A percentile compares a stretch with the other conserved stretches of the same genome.
These are phyloP conservation scores for Protodeltote pygarga DNA, from an alignment of 2,888 invertebrate genomes.

Conservation along the genomic window DNA sequence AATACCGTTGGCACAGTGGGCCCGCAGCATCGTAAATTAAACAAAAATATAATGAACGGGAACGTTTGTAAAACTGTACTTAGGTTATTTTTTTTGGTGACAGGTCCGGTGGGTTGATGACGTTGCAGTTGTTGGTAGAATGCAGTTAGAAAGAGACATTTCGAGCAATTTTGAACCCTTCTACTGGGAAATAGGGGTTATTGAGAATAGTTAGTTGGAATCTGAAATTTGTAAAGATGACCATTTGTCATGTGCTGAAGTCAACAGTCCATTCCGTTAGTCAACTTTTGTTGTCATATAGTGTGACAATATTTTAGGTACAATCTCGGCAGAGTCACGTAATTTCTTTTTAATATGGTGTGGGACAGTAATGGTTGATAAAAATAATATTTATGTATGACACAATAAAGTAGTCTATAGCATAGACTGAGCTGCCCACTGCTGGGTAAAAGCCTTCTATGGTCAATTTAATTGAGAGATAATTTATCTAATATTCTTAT, in stretches of 20 bases:
- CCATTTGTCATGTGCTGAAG: constrained; percentile 59
- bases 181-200: not conserved
- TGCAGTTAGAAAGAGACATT: not conserved
- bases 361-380: not conserved
- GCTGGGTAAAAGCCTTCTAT: not conserved
- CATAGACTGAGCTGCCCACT: too few species aligned
- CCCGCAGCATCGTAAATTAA: constrained; percentile 77
- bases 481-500: too few species aligned
- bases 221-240: constrained; percentile 12
- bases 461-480: too few species aligned
- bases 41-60: constrained; percentile 77
- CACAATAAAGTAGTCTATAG: too few species aligned
- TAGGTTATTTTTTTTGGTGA: constrained; percentile 56
- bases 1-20: constrained; percentile 69
- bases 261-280: constrained; percentile 51
- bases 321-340: constrained; percentile 20
- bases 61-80: constrained; percentile 79
- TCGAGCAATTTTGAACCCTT: constrained; percentile 12
- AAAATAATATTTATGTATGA: too few species aligned
- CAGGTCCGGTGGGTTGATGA: constrained; percentile 49
- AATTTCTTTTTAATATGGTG: constrained; percentile 7
- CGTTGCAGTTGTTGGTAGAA: constrained; percentile 55
- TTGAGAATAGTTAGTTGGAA: not conserved
- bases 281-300: constrained; percentile 45
- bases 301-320: constrained; percentile 41